Evolutionary conservation across 2,113 vertebrate species (phyloP).

Genomic region (Cochlearius cochlearius): DNA sequence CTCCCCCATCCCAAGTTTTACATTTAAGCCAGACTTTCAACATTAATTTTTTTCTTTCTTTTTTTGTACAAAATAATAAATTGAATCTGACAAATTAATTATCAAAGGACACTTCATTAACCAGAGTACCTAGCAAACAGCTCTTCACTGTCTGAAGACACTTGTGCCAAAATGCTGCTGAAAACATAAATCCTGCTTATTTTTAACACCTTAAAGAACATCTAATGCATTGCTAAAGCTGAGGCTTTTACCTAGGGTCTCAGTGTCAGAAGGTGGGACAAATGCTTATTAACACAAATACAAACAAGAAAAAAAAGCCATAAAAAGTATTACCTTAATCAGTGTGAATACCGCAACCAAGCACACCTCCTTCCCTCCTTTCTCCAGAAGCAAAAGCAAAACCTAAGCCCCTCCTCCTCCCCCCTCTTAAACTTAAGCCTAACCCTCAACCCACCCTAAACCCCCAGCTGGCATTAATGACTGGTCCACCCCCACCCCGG

Average conservation of each 20-base stretch:
- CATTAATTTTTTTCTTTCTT: too few species aligned
- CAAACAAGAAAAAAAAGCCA: accelerated
- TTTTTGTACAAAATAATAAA: neutral
- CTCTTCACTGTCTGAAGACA: neutral
- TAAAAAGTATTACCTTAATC: neutral
- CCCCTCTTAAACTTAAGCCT: neutral
- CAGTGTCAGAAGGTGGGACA: accelerated
- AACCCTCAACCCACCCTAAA: neutral
- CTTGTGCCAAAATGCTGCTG: neutral
- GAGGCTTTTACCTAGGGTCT: neutral
- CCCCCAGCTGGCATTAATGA: neutral
- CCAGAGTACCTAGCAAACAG: neutral
- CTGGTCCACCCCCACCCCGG: accelerated
- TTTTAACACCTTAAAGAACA: neutral
- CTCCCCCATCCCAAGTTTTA: accelerated
- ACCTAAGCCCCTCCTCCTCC: accelerated
- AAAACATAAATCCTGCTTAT: neutral
- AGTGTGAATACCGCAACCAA: accelerated
- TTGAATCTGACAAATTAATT: neutral
- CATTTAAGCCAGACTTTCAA: neutral
- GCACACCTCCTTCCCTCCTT: accelerated
- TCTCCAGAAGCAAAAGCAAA: neutral
- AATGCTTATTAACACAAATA: neutral
- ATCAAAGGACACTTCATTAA: constrained; percentile 8
- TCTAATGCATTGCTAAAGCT: neutral